Conservation (phyloP, 1,140 invertebrate species). For the Procambarus clarkii region DNA sequence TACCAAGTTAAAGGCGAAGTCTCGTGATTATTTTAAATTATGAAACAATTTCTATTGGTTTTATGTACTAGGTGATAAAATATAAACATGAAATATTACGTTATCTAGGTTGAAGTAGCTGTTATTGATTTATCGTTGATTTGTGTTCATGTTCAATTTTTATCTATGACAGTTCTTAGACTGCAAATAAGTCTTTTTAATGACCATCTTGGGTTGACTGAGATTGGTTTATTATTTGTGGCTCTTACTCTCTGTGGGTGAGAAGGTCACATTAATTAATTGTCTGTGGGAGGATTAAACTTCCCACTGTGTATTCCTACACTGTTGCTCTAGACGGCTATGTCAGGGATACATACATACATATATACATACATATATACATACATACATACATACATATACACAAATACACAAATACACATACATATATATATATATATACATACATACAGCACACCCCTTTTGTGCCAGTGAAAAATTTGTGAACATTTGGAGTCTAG, state of each 20-base stretch:
- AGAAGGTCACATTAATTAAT: background rate
- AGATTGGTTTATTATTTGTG: slow-evolving; percentile 16
- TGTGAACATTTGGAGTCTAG: slow-evolving; percentile 13
- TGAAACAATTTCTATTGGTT: background rate
- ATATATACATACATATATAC: too few species aligned
- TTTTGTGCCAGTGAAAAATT: slow-evolving; percentile 10
- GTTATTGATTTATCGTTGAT: slow-evolving; percentile 43
- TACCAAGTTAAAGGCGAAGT: background rate
- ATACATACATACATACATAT: too few species aligned
- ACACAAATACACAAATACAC: too few species aligned
- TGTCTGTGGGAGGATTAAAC: background rate
- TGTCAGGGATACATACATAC: background rate
- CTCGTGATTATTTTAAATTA: background rate
- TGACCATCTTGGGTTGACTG: slow-evolving; percentile 23
- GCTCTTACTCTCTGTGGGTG: slow-evolving; percentile 4
- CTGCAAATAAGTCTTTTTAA: background rate
- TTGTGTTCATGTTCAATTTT: slow-evolving; percentile 40
- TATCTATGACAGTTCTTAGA: background rate
- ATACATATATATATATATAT: too few species aligned
- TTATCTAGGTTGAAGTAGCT: slow-evolving; percentile 1
- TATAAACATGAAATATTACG: slow-evolving; percentile 15
- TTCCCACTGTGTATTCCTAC: slow-evolving; percentile 6
- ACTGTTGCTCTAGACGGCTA: slow-evolving; percentile 10
- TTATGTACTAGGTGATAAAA: background rate
- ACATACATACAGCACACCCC: background rate